These are phyloP conservation scores for Glossosoma conforme DNA, from an alignment of 1,140 invertebrate species.

Conservation along the genomic window DNA sequence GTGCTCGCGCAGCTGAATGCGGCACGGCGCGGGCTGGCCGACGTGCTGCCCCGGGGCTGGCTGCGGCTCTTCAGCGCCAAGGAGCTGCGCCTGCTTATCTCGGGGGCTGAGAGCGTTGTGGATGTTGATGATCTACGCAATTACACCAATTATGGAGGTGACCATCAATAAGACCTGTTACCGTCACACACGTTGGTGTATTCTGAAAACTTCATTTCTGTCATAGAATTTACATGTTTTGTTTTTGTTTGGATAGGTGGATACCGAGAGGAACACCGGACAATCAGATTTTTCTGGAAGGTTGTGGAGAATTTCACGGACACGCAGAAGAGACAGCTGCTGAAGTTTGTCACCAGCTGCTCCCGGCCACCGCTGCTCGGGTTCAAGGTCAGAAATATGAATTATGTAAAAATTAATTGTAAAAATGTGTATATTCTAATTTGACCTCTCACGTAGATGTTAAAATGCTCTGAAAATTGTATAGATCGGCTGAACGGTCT, in stretches of 20 bases:
- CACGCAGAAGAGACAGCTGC: slow-evolving; percentile 74
- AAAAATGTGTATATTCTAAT: not conserved
- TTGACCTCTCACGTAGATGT: no score
- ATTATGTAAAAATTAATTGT: not conserved
- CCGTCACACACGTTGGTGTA: no score
- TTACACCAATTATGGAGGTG: slow-evolving; percentile 76
- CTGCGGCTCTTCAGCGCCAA: slow-evolving; percentile 91
- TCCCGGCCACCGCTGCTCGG: slow-evolving; percentile 94
- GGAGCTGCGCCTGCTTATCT: slow-evolving; percentile 91
- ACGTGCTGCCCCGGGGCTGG: slow-evolving; percentile 87
- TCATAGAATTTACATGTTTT: slow-evolving; percentile 7
- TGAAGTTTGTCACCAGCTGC: slow-evolving; percentile 97
- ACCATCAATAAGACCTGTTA: no score
- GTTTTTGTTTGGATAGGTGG: slow-evolving; percentile 64
- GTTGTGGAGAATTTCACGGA: slow-evolving; percentile 81
- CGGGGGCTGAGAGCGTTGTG: slow-evolving; percentile 87
- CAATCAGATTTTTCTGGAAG: slow-evolving; percentile 77
- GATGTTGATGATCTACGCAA: slow-evolving; percentile 84
- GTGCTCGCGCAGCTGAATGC: slow-evolving; percentile 81
- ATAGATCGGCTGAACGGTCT: no score
- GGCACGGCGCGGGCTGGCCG: slow-evolving; percentile 80
- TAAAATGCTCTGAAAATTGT: no score
- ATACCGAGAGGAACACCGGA: slow-evolving; percentile 73
- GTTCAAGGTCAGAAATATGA: slow-evolving; percentile 79
- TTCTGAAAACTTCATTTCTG: no score